Base-by-base conservation (phyloP, 2,113 vertebrate genomes). In the Ictalurus furcatus region DNA sequence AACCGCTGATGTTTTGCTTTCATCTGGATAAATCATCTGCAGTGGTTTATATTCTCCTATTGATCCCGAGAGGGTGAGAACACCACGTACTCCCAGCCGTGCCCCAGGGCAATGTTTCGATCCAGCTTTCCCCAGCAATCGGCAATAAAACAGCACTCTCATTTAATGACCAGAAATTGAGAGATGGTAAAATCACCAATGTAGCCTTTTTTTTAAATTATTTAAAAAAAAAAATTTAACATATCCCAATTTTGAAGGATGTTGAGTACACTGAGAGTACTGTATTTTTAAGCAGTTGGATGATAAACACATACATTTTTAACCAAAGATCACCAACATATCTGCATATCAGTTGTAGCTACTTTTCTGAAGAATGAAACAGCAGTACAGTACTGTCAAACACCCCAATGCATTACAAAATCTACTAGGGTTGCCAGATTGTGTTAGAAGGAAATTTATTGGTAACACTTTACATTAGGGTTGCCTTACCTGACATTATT, bases 21-120 rank as follows among this genome's bases (percentile, higher is more conserved):
- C 74, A 56, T 89, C 63, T 88, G 91, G 79, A 71, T 82, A 89
- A 86, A 90, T 92, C 82, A 88, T 76, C 81, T 69, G 67, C 90
- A 69, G 37, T 76, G 83, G 73, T 87, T 87, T 87, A 84, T 89
- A 85, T 87, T 82, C 85, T 71, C 59, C 76, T 88, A 91, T 90
- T 84, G 89, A 90, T 90, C 76, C 81, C 30, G 56, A 59, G 83
- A 92, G n/a, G 34, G 84, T 59, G 69, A 82, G 71, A 85, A 61
- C 89, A 90, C 83, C 76, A 69, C 56, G 37, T 23, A 86, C 84
- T 88, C 61, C 73, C 81, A 76, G 81, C 79, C 58, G 6, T 69
- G 63, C 87, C 90, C 30, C 90, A 69, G 89, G 90, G 88, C 88
- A 88, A 83, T 63, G 85, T 79, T 89, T 67, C 74, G 44, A 58